A percentile compares a stretch with the other conserved stretches of the same genome.
These are phyloP conservation scores for Mirounga angustirostris DNA, from an alignment of 2,113 vertebrate species.

Conservation along the genomic window DNA sequence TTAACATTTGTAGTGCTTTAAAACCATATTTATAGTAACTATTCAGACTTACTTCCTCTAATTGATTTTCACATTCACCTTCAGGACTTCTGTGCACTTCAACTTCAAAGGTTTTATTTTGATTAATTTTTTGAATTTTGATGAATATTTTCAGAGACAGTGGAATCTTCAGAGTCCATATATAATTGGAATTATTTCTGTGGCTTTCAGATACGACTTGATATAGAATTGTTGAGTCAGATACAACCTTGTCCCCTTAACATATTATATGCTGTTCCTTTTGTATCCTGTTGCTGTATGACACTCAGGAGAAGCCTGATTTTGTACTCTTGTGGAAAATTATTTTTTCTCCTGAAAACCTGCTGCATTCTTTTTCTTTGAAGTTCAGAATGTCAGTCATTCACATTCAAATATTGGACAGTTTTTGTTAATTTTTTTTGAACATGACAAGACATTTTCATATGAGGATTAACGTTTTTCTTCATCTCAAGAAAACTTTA, in stretches of 20 bases:
- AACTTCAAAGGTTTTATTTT: conserved; percentile 38
- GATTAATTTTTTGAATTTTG: neutral
- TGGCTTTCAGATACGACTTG: neutral
- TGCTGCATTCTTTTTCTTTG: neutral
- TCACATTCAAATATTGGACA: neutral
- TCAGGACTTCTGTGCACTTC: neutral
- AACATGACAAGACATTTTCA: neutral
- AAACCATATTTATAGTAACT: neutral
- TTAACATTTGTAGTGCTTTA: neutral
- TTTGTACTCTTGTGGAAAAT: neutral
- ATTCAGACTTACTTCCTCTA: conserved; percentile 3
- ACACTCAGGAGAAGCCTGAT: neutral
- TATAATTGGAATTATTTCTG: neutral
- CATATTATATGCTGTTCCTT: neutral
- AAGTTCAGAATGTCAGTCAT: conserved; percentile 30
- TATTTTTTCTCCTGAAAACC: neutral
- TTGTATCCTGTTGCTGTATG: neutral
- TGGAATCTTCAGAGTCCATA: neutral
- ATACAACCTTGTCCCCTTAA: neutral
- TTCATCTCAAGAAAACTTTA: conserved; percentile 4
- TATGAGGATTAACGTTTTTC: neutral
- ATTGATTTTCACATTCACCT: neutral
- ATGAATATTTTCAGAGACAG: neutral
- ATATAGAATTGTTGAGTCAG: neutral
- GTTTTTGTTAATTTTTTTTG: conserved; percentile 25